phyloP scores from a whole-genome alignment of 2,888 invertebrate species.

The Pterostichus madidus region DNA sequence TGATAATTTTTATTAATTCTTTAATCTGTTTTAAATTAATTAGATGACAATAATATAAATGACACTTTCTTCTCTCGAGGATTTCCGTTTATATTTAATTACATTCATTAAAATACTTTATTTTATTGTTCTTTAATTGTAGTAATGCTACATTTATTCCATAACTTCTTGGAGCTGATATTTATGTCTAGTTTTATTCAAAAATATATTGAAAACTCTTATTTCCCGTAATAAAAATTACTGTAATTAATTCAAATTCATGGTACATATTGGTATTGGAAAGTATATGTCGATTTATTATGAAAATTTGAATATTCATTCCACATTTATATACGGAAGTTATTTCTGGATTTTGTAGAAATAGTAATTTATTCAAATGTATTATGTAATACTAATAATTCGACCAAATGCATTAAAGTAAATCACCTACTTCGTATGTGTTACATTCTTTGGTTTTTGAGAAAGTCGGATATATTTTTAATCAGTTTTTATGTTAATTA shows the following conservation, averaged over 20 bases:
- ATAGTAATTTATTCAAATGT: slow-evolving; percentile 25
- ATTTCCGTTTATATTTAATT: not conserved
- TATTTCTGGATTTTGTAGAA: slow-evolving; percentile 8
- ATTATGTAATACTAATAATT: slow-evolving; percentile 13
- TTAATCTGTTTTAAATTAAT: not conserved
- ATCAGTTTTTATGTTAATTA: not conserved
- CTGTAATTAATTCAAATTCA: slow-evolving; percentile 12
- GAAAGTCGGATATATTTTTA: slow-evolving; percentile 27
- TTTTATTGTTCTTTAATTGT: not conserved
- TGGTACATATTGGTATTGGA: slow-evolving; percentile 2
- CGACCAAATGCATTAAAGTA: slow-evolving; percentile 9
- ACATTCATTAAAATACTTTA: not conserved
- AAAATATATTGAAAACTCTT: not conserved
- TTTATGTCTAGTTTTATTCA: too few relatives aligned
- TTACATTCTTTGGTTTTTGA: slow-evolving; percentile 1
- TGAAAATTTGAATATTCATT: slow-evolving; percentile 21
- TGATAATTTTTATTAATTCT: slow-evolving; percentile 6
- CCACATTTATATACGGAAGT: slow-evolving; percentile 10
- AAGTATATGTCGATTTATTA: slow-evolving; percentile 5
- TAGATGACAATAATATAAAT: not conserved
- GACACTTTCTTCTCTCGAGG: not conserved
- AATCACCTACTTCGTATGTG: not conserved
- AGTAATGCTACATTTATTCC: not conserved
- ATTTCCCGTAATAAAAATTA: slow-evolving; percentile 13
- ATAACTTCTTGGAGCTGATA: too few relatives aligned